phyloP scores from a whole-genome alignment of 2,888 invertebrate genomes.

The Phortica okadai region DNA sequence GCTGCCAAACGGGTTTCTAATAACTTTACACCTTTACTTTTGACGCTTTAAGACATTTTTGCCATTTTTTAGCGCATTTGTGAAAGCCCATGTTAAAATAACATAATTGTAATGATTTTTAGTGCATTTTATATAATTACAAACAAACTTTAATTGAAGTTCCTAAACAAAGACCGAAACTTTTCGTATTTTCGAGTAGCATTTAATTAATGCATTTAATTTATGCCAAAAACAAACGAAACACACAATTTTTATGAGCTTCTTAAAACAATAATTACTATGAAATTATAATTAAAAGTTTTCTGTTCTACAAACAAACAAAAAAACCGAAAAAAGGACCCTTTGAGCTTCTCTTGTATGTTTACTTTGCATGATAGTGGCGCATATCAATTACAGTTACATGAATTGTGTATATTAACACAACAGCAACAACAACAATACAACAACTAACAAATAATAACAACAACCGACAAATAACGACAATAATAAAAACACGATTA shows the following conservation, averaged over 20 bases:
- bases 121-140: too few species aligned
- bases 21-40: too few species aligned
- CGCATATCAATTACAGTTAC: conserved; percentile 74
- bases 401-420: conserved; percentile 58
- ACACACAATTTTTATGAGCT: conserved; percentile 15
- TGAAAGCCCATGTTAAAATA: too few species aligned
- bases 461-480: conserved; percentile 23
- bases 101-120: too few species aligned
- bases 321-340: conserved; percentile 12
- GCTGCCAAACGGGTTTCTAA: too few species aligned
- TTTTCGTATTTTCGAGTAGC: background rate
- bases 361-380: conserved; percentile 67
- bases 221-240: background rate
- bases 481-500: conserved; percentile 62
- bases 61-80: too few species aligned
- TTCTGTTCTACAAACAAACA: conserved; percentile 6
- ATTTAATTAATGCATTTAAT: background rate
- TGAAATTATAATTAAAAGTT: conserved; percentile 14
- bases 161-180: conserved; percentile 45
- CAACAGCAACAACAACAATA: conserved; percentile 37
- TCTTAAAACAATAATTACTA: conserved; percentile 24
- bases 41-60: too few species aligned
- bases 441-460: conserved; percentile 28
- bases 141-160: too few species aligned
- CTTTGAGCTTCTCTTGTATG: background rate